Conservation (phyloP, 1,140 invertebrate species). For the Dreissena rostriformis region DNA sequence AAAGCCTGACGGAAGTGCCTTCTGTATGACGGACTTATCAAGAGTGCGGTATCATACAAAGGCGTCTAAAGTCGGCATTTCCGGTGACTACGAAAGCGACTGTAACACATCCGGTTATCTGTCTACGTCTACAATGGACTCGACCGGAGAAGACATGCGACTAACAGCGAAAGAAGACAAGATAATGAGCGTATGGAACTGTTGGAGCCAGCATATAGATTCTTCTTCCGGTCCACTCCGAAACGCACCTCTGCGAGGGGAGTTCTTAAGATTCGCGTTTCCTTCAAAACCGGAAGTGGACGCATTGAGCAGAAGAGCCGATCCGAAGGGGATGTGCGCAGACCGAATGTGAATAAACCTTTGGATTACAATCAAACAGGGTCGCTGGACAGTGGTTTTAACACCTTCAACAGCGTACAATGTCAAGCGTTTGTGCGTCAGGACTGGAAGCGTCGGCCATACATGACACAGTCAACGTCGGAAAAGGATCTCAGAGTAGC, state of each 20-base stretch:
- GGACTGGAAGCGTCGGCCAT: constrained; percentile 44
- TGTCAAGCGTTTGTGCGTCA: not conserved
- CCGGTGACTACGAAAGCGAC: constrained; percentile 28
- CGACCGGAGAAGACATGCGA: constrained; percentile 44
- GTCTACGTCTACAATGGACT: constrained; percentile 44
- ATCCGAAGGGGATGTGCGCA: constrained; percentile 36
- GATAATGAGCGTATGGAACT: constrained; percentile 33
- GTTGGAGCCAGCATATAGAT: not conserved
- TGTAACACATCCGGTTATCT: constrained; percentile 50
- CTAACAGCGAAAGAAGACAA: constrained; percentile 34
- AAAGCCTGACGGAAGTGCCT: too few relatives aligned
- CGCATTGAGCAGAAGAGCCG: constrained; percentile 2
- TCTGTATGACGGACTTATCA: too few relatives aligned
- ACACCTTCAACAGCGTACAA: not conserved
- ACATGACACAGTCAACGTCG: constrained; percentile 28
- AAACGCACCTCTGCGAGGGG: constrained; percentile 1
- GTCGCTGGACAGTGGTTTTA: constrained; percentile 17
- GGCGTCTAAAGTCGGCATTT: too few relatives aligned
- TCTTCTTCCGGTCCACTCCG: constrained; percentile 16
- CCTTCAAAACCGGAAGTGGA: not conserved
- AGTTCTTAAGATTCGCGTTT: constrained; percentile 1
- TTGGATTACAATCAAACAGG: constrained; percentile 14
- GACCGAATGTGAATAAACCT: not conserved
- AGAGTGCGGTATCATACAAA: too few relatives aligned
- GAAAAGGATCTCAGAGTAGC: not conserved